phyloP scores from a whole-genome alignment of 2,888 invertebrate genomes.

The Aricia artaxerxes region DNA sequence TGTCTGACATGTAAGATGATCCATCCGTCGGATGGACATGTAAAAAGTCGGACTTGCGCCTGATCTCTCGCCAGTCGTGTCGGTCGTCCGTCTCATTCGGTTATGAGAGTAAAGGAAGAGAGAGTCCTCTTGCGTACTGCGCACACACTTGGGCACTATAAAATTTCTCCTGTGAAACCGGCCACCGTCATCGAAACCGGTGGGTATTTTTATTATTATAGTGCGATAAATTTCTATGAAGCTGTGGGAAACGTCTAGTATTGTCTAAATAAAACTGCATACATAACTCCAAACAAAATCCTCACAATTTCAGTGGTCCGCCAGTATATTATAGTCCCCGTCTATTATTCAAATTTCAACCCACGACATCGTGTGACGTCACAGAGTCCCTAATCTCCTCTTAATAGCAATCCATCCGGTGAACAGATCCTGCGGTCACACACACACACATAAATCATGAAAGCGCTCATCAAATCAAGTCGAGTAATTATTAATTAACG shows the following conservation, averaged over 20 bases:
- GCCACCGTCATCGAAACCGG: too few relatives aligned
- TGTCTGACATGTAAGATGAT: too few relatives aligned
- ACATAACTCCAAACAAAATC: not conserved
- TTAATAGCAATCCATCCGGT: slow-evolving; percentile 16
- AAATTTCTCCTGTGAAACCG: too few relatives aligned
- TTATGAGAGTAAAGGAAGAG: too few relatives aligned
- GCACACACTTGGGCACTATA: too few relatives aligned
- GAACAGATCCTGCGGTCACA: slow-evolving; percentile 12
- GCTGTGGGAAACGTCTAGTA: not conserved
- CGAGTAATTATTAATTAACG: slow-evolving; percentile 15
- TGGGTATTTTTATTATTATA: too few relatives aligned
- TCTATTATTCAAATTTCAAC: not conserved
- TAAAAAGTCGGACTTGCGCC: too few relatives aligned
- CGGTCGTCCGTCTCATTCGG: too few relatives aligned
- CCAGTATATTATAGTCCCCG: not conserved
- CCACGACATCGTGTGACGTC: slow-evolving; percentile 8
- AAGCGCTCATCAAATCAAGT: slow-evolving; percentile 5
- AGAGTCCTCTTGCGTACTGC: too few relatives aligned
- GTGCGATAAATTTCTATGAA: too few relatives aligned
- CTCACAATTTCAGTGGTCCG: not conserved
- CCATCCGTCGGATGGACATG: too few relatives aligned
- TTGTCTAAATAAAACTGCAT: not conserved
- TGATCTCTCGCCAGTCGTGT: too few relatives aligned
- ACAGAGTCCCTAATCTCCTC: slow-evolving; percentile 21
- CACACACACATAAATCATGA: slow-evolving; percentile 24